Evolutionary conservation across 2,888 invertebrate species (phyloP).

Genomic region (Dendrolimus pini): DNA sequence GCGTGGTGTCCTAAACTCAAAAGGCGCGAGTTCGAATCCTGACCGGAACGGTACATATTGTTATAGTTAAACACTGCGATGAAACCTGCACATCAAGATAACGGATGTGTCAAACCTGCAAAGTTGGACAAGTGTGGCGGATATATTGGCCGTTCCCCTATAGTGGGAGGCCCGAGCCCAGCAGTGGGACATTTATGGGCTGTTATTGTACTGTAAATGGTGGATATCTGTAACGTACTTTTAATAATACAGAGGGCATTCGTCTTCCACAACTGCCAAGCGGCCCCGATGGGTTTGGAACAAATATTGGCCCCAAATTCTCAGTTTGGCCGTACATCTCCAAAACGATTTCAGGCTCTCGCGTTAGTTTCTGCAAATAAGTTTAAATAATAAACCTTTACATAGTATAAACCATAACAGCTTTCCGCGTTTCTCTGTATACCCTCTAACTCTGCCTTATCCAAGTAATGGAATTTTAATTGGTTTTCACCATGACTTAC

Average conservation of each 20-base stretch:
- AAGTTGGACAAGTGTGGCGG: no score
- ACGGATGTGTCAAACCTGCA: no score
- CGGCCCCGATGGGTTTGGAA: conserved; percentile 27
- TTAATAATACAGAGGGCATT: conserved; percentile 16
- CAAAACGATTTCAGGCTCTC: conserved; percentile 19
- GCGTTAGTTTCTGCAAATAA: conserved; percentile 28
- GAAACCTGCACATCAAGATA: neutral
- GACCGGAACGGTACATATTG: no score
- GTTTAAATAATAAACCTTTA: conserved; percentile 1
- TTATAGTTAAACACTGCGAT: neutral
- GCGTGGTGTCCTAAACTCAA: neutral
- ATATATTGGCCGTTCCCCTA: no score
- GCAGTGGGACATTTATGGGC: no score
- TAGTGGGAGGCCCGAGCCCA: no score
- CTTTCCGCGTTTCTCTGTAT: no score
- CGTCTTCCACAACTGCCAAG: conserved; percentile 37
- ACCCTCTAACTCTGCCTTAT: no score
- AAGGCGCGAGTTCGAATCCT: no score
- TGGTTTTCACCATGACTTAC: no score
- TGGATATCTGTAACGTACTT: conserved; percentile 27
- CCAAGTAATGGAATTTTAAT: no score
- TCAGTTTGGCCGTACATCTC: conserved; percentile 53
- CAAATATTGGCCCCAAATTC: conserved; percentile 33
- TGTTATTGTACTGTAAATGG: neutral
- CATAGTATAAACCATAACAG: no score